Conservation (phyloP, 2,888 invertebrate genomes). For the Lepidocyrtoides sp. region DNA sequence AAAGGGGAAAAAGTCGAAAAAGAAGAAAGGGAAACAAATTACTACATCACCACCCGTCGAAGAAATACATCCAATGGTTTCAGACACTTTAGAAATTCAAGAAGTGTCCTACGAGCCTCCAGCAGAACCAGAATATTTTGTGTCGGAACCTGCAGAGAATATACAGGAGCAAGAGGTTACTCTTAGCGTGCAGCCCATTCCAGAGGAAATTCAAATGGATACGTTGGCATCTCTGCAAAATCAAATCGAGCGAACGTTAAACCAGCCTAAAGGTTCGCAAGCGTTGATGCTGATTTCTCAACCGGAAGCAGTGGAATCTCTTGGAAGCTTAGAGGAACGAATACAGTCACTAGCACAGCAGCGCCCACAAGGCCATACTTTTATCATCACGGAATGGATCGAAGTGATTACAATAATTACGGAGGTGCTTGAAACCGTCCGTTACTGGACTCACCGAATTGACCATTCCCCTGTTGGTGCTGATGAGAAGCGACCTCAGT, state of each 20-base stretch:
- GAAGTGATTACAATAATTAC: conserved; percentile 57
- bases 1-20: not conserved
- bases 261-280: conserved; percentile 65
- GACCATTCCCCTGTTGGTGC: conserved; percentile 64
- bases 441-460: conserved; percentile 59
- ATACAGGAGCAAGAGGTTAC: conserved; percentile 64
- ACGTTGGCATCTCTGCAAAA: conserved; percentile 30
- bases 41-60: not conserved
- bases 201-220: conserved; percentile 68
- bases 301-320: conserved; percentile 28
- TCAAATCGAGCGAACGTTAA: conserved; percentile 62
- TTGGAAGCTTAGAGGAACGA: conserved; percentile 1
- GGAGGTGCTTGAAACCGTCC: conserved; percentile 50
- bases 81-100: not conserved
- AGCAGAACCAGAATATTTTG: conserved; percentile 15
- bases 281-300: conserved; percentile 30
- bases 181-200: conserved; percentile 47
- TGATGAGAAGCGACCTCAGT: conserved; percentile 68
- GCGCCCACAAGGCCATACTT: not conserved
- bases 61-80: not conserved
- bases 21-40: conserved; percentile 15
- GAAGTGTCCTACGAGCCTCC: not conserved
- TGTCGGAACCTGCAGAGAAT: conserved; percentile 32
- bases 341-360: conserved; percentile 8
- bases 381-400: conserved; percentile 58